Base-by-base conservation (phyloP, 1,140 invertebrate genomes). In the Pseudoatta argentina region DNA sequence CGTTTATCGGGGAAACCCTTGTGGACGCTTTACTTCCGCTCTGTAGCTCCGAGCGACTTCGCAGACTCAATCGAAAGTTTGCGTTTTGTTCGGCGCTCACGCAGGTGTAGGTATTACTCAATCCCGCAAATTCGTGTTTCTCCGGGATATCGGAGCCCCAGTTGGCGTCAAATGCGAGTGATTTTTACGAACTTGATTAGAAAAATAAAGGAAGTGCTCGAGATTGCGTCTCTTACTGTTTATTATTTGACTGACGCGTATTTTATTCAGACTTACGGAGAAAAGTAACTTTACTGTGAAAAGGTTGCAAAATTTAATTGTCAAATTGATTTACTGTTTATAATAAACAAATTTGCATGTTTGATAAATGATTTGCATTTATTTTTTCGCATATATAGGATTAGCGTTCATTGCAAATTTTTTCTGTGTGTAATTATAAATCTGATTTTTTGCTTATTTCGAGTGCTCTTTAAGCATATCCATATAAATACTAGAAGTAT, bases 61-160 rank as follows among this genome's bases (percentile, higher is more conserved):
- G 61, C 12, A 44, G 77, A 91, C 72, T 86, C 89, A 86, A 91
- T 91, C 87, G 86, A 91, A 91, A 91, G 86, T 91, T 91, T 72
- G 27, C 85, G 75, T 86, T 88, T 88, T 67, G 86, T 86, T 90
- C 89, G 73, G 16, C 21, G 86, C 75, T 57, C 55, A 86, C 59
- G 69, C 87, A 75, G 59, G 21, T 67, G 51, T 67, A 27, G 75
- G 72, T 82, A 89, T 86, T 88, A 88, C 30, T 61, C 64, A 30
- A 75, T 48, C 14, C 34, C 51, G 6, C 30, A 53, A 39, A 83
- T 83, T 66, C 59, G 8, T 34, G 34, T 66, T 86, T 64, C 59
- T 63, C 4, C 30, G 30, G n/a, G 14, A 39, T 85, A 77, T 39
- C 18, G 2, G 5, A 69, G 48, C 3, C 44, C 12, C 14, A 71